Evolutionary conservation across 1,140 invertebrate species (phyloP).

Genomic region (Conopomorpha cramerella): DNA sequence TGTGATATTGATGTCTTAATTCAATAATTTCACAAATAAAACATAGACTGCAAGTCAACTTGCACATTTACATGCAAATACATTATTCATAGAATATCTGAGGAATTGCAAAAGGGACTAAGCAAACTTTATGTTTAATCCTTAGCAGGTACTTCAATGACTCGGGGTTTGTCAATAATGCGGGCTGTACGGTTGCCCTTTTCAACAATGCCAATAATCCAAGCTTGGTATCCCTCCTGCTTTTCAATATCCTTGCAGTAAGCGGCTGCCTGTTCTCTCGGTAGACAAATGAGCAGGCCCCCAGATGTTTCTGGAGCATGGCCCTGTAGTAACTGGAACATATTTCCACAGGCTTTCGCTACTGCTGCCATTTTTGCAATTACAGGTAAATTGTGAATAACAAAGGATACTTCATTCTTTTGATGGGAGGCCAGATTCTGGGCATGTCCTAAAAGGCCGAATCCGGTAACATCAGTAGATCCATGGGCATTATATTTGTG

Average conservation of each 20-base stretch:
- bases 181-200: conserved; percentile 94
- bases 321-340: conserved; percentile 94
- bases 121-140: conserved; percentile 67
- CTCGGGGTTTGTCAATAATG: conserved; percentile 97
- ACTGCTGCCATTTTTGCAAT: conserved; percentile 98
- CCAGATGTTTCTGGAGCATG: conserved; percentile 90
- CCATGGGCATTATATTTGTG: conserved; percentile 98
- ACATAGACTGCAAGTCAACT: too few species aligned
- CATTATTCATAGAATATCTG: too few species aligned
- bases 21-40: too few species aligned
- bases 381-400: conserved; percentile 96
- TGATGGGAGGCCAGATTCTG: conserved; percentile 95
- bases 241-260: conserved; percentile 98
- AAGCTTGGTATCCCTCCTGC: conserved; percentile 96
- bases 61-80: too few species aligned
- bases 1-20: too few species aligned
- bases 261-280: conserved; percentile 91
- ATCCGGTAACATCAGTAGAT: conserved; percentile 96
- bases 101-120: conserved; percentile 22
- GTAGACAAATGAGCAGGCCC: conserved; percentile 91
- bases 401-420: conserved; percentile 96
- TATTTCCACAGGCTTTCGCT: conserved; percentile 92
- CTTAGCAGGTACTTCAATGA: conserved; percentile 97
- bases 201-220: conserved; percentile 98
- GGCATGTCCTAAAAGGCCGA: conserved; percentile 94